These are phyloP conservation scores for Subacronicta megacephala DNA, from an alignment of 2,888 invertebrate genomes.

Conservation along the genomic window DNA sequence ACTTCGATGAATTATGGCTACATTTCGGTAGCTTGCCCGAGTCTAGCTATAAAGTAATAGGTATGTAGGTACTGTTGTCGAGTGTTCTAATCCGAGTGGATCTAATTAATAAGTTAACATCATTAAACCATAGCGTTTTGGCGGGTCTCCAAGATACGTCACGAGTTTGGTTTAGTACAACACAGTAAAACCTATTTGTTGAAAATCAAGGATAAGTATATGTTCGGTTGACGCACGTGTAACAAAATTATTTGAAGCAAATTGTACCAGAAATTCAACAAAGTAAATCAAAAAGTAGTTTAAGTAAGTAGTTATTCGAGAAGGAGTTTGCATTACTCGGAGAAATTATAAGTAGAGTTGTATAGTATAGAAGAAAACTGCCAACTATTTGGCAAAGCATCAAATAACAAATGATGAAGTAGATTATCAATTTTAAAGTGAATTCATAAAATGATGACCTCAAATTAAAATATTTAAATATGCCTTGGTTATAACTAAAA, in stretches of 20 bases:
- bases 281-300: not conserved
- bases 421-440: constrained; percentile 23
- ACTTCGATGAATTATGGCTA: constrained; percentile 61
- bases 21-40: constrained; percentile 51
- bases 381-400: constrained; percentile 60
- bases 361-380: constrained; percentile 13
- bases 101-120: constrained; percentile 79
- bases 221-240: constrained; percentile 37
- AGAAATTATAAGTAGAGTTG: not conserved
- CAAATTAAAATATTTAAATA: constrained; percentile 11
- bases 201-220: constrained; percentile 68
- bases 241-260: constrained; percentile 17
- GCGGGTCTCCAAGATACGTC: constrained; percentile 73
- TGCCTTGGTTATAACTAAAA: not conserved
- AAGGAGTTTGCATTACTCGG: not conserved
- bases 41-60: constrained; percentile 44
- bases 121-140: constrained; percentile 73
- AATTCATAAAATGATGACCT: constrained; percentile 15
- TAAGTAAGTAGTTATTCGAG: too few species aligned
- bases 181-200: constrained; percentile 80
- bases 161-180: constrained; percentile 68
- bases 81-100: constrained; percentile 35
- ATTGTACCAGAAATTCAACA: not conserved
- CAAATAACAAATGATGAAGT: constrained; percentile 45
- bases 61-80: constrained; percentile 51